Percentiles rank a stretch among this genome's conserved stretches.
These are phyloP conservation scores for Chroicocephalus ridibundus DNA, from an alignment of 2,113 vertebrate species.

Conservation along the genomic window DNA sequence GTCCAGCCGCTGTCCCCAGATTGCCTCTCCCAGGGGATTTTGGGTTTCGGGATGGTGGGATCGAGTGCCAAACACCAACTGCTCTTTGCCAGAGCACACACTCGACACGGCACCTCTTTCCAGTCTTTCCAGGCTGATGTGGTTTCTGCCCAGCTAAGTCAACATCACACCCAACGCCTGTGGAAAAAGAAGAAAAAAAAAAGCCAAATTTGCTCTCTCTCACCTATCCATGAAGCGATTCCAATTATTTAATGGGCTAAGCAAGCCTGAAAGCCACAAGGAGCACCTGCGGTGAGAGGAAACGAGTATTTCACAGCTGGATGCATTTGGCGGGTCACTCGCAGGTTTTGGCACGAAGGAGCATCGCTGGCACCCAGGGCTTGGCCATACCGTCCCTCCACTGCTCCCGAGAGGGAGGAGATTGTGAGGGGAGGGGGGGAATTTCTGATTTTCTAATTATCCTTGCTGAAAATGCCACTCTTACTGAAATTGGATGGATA, in stretches of 20 bases:
- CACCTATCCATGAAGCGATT: neutral
- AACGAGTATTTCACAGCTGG: neutral
- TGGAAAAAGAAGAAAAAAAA: neutral
- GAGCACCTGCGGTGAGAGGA: neutral
- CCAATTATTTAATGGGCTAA: neutral
- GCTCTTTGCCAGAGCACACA: neutral
- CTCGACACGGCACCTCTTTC: rapidly evolving
- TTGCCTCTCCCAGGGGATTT: rapidly evolving
- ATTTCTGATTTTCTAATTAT: neutral
- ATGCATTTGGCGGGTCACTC: neutral
- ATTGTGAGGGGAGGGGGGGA: neutral
- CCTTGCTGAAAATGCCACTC: neutral
- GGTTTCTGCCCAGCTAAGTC: neutral
- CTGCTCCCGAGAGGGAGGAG: neutral
- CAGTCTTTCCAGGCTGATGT: neutral
- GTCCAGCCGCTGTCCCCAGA: neutral
- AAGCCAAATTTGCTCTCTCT: neutral
- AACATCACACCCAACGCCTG: neutral
- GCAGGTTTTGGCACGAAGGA: neutral
- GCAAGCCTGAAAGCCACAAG: neutral
- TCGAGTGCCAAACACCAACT: neutral
- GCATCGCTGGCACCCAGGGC: neutral
- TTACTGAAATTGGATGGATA: neutral
- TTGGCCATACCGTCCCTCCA: rapidly evolving
- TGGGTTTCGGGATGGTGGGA: neutral